Percentiles rank a stretch among this genome's conserved stretches.
Evolutionary conservation across 2,797 vertebrate species (phyloP).

Genomic region (Lycodopsis pacificus): DNA sequence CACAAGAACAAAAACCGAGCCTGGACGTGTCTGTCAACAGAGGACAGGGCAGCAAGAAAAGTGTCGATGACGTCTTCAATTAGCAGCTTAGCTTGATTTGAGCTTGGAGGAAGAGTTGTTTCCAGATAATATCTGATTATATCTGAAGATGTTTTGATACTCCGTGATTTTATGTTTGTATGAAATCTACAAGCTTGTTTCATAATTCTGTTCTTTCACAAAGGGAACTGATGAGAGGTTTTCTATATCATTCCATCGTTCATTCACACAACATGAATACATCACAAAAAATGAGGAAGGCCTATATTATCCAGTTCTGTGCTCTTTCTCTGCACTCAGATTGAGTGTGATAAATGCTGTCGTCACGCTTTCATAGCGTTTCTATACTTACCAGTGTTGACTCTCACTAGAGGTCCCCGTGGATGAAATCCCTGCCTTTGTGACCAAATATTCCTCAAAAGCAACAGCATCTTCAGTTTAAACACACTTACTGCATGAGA

Average conservation of each 20-base stretch:
- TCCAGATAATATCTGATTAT: not conserved
- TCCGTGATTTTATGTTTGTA: not conserved
- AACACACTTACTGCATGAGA: slow-evolving; percentile 59
- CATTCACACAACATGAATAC: not conserved
- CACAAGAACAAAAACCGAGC: not conserved
- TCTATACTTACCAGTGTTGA: not conserved
- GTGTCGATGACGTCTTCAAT: not conserved
- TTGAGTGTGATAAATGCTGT: no score
- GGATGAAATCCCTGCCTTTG: not conserved
- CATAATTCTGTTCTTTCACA: not conserved
- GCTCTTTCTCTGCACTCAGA: not conserved
- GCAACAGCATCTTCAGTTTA: not conserved
- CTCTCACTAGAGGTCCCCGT: not conserved
- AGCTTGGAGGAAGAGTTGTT: not conserved
- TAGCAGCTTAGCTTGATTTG: not conserved
- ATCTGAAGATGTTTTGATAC: not conserved
- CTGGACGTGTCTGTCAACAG: not conserved
- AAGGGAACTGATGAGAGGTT: not conserved
- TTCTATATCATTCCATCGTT: not conserved
- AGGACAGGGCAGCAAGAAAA: not conserved
- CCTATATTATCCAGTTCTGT: not conserved
- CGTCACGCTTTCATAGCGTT: not conserved
- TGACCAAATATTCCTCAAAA: not conserved
- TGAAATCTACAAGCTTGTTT: not conserved
- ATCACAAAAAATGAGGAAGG: not conserved